Base-by-base conservation (phyloP, 23 tunicate genomes). In the Trididemnum nubilum region DNA sequence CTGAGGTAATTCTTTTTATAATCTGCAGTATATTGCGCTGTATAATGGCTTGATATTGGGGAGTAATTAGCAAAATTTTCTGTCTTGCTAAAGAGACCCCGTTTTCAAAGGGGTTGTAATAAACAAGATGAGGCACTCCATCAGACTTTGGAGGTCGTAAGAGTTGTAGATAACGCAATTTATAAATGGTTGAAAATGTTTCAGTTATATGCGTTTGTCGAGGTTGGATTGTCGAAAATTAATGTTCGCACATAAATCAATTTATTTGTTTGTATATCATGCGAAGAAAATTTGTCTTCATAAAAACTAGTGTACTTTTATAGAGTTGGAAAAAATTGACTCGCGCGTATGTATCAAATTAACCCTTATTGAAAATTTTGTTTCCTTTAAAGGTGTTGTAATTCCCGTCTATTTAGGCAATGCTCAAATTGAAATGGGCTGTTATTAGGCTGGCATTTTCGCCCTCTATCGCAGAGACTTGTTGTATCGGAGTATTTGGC, bases 341-440 rank as follows among this genome's bases (percentile, higher is more conserved):
- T n/a, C n/a, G n/a, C n/a, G n/a, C n/a, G n/a, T n/a, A n/a, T n/a
- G n/a, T n/a, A n/a, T n/a, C n/a, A n/a, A n/a, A n/a, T n/a, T n/a
- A n/a, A n/a, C n/a, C n/a, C n/a, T n/a, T n/a, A n/a, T n/a, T n/a
- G n/a, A n/a, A n/a, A n/a, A n/a, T n/a, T n/a, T n/a, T n/a, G n/a
- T n/a, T n/a, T n/a, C n/a, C n/a, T n/a, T n/a, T n/a, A n/a, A n/a
- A n/a, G n/a, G n/a, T n/a, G n/a, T 44, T 15, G 54, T 44, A 44
- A 9, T 44, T 7, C 15, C 9, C 29, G 26, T 61, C 12, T 67
- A 3, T 32, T 33, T 69, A 91, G 97, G 97, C 84, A 38, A 91
- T 91, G 90, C 49, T 51, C 57, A 81, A 81, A 57, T 90, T 91
- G 57, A 91, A 91, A 51, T 91, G 84, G 85, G 97, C 97, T 76